Base-by-base conservation (phyloP, 2,113 vertebrate genomes). In the Spermophilus dauricus region DNA sequence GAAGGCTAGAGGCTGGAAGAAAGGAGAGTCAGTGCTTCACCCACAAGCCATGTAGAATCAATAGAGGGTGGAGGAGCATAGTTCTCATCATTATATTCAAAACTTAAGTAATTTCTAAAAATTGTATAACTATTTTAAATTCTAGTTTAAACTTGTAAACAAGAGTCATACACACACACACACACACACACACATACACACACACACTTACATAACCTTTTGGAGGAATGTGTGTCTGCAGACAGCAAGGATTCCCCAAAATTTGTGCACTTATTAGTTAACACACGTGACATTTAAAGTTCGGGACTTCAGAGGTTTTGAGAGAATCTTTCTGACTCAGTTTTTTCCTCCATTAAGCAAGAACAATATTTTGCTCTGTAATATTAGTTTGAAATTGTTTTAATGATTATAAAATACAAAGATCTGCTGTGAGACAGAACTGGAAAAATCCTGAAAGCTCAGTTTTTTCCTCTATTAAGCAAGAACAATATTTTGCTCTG, bases 391-490 rank as follows among this genome's bases (percentile, higher is more conserved):
- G 56, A 70, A 53, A 96, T 81, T 80, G 89, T 85, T 85, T 93
- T 63, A 83, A 91, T 48, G 39, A 72, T 90, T 96, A 67, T 83
- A 80, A 95, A 89, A 87, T 51, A 86, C 37, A 86, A 89, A 85
- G 39, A 82, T 45, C 42, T 39, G 53, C 69, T 34, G 10, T 2
- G 53, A 96, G 88, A 75, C 0, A 30, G 37, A 91, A 61, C 22
- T 48, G 69, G 13, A 70, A 80, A 84, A 78, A 45, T 8, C n/a
- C 42, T 45, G 10, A 16, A 37, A n/a, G n/a, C n/a, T n/a, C n/a
- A n/a, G n/a, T n/a, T n/a, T n/a, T n/a, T n/a, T n/a, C n/a, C n/a
- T n/a, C n/a, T n/a, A n/a, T n/a, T n/a, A n/a, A n/a, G n/a, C n/a
- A n/a, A n/a, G n/a, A n/a, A n/a, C n/a, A n/a, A n/a, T n/a, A n/a